Conservation (phyloP, 2,113 vertebrate species). For the Pachycephala philippinensis region DNA sequence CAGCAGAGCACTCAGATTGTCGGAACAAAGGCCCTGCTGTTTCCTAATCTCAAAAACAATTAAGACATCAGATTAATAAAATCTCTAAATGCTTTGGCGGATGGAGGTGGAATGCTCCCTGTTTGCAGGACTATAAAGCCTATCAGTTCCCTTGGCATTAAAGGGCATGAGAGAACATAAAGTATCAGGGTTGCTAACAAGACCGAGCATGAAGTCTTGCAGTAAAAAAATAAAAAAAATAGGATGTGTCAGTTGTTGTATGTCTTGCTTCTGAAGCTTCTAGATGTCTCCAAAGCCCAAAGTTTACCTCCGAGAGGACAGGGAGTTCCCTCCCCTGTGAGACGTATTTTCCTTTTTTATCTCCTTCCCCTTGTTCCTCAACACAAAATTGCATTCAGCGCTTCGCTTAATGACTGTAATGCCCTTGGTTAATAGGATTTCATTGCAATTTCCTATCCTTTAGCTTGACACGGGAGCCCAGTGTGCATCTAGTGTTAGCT, state of each 20-base stretch:
- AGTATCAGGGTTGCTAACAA: background rate
- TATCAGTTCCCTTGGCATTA: slow-evolving; percentile 40
- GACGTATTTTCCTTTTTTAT: background rate
- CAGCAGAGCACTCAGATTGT: background rate
- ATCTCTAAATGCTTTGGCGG: slow-evolving; percentile 64
- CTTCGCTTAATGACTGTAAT: slow-evolving; percentile 47
- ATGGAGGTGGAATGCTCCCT: slow-evolving; percentile 45
- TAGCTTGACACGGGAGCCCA: background rate
- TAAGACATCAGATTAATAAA: slow-evolving; percentile 67
- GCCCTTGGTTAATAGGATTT: slow-evolving; percentile 59
- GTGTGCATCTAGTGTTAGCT: background rate
- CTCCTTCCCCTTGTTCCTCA: background rate
- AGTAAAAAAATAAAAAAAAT: background rate
- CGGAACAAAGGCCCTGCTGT: slow-evolving; percentile 61
- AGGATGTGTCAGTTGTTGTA: background rate
- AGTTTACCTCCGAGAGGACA: background rate
- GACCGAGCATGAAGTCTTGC: background rate
- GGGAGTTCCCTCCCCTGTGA: background rate
- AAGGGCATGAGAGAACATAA: slow-evolving; percentile 59
- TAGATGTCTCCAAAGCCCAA: background rate
- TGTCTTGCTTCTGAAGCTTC: background rate
- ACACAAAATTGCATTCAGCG: background rate
- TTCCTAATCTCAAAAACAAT: slow-evolving; percentile 63
- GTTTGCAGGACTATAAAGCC: slow-evolving; percentile 64
- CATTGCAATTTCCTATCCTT: slow-evolving; percentile 27